Evolutionary conservation across 2,888 invertebrate genomes (phyloP), one percentile per base, ranked within the genome.

Genomic region (Ormyrus labotus): DNA sequence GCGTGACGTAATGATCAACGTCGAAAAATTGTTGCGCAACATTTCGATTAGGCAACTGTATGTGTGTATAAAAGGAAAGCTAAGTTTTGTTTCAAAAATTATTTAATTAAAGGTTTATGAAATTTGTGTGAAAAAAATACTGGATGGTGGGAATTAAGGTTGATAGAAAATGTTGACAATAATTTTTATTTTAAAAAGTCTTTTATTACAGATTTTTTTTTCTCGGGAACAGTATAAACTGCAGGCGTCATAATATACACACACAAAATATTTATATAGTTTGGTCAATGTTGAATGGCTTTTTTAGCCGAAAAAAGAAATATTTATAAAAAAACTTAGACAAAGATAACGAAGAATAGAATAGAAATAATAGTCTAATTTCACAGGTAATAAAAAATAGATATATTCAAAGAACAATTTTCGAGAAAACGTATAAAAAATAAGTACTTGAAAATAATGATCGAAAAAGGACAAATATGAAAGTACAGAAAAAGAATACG

Each of bases 171-270:
- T 53, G 10, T n/a, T 13, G 34, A 47, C 34, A 51, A 11, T 19
- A n/a, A 6, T 50, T 45, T 64, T 70, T 72, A 83, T 85, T 87
- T 86, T 83, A 86, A 84, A 84, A 85, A 84, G 84, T 86, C 78
- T 84, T 87, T 88, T 89, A 87, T 88, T 87, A 84, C 85, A 86
- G 84, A 84, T 86, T 84, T 85, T 83, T 34, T 82, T 82, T 75
- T 84, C 81, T 83, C 73, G 81, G 77, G 83, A 85, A 85, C 85
- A 84, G 83, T 84, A 83, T 80, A 67, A 78, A 83, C 81, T 83
- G 82, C 75, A 84, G 80, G 82, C 76, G 81, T 78, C 80, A 81
- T 82, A 87, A 87, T 87, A 85, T 85, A 85, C 85, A 86, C 82
- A 85, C 81, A 83, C 68, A 80, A 79, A 82, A 75, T 78, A 83